A percentile compares a stretch with the other conserved stretches of the same genome.
Evolutionary conservation across 2,113 vertebrate genomes (phyloP).

Genomic region (Pseudorhombus dupliciocellatus): DNA sequence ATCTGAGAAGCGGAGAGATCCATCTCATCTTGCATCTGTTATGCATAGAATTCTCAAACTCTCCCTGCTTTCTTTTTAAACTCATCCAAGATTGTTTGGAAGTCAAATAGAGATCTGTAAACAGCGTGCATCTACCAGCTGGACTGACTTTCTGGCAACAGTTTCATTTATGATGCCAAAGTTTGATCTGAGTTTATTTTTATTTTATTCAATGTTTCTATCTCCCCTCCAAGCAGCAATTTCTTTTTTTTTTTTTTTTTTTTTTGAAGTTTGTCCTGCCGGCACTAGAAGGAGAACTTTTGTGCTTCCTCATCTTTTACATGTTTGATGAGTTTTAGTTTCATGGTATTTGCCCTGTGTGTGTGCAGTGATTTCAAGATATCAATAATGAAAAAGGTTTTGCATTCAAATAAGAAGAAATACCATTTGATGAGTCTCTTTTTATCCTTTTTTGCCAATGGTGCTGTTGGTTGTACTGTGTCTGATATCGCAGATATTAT

Average conservation of each 20-base stretch:
- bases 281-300: constrained; percentile 3
- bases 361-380: neutral
- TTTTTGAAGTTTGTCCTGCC: constrained; percentile 1
- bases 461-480: too few species aligned
- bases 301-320: neutral
- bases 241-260: constrained; percentile 15
- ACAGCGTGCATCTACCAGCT: constrained; percentile 60
- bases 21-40: constrained; percentile 56
- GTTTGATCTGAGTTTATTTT: constrained; percentile 46
- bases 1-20: constrained; percentile 24
- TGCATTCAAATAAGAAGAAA: too few species aligned
- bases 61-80: constrained; percentile 58
- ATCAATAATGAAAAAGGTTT: neutral
- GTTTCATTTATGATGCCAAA: constrained; percentile 45
- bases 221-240: constrained; percentile 21
- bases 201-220: constrained; percentile 29
- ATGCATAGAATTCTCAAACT: constrained; percentile 61
- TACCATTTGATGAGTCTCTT: too few species aligned
- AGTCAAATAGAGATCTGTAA: constrained; percentile 71
- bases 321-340: neutral
- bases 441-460: too few species aligned
- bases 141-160: constrained; percentile 50
- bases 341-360: neutral
- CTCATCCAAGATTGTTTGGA: constrained; percentile 69
- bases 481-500: too few species aligned